phyloP scores from a whole-genome alignment of 2,113 vertebrate genomes.

The Sylvia atricapilla region DNA sequence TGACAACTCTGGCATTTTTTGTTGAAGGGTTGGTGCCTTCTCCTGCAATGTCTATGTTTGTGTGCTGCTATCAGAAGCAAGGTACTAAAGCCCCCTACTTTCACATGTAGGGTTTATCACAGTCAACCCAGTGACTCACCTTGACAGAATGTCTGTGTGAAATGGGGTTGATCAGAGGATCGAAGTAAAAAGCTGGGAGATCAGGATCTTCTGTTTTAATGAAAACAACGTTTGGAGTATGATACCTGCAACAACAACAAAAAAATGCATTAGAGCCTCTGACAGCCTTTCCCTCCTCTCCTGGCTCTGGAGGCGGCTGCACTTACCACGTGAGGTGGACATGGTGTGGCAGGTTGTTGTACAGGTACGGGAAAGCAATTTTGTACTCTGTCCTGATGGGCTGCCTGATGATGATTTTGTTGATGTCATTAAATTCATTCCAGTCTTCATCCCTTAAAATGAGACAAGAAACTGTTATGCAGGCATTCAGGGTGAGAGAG shows the following conservation, averaged over 20 bases:
- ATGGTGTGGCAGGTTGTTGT: conserved; percentile 97
- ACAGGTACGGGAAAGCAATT: conserved; percentile 96
- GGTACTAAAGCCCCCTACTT: not conserved
- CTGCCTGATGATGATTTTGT: conserved; percentile 98
- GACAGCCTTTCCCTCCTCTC: not conserved
- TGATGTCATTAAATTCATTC: conserved; percentile 99
- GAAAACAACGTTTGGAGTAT: conserved; percentile 97
- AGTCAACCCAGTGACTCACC: conserved; percentile 69
- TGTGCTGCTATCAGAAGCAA: not conserved
- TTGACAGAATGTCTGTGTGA: conserved; percentile 98
- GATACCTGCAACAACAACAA: conserved; percentile 83
- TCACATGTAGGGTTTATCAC: accelerated
- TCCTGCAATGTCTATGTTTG: not conserved
- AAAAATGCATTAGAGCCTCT: not conserved
- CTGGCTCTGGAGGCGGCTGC: not conserved
- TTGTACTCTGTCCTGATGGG: conserved; percentile 98
- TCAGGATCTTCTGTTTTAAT: conserved; percentile 99
- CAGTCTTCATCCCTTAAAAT: conserved; percentile 95
- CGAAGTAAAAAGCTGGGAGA: conserved; percentile 97
- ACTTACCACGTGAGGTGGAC: conserved; percentile 97
- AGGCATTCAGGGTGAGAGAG: not conserved
- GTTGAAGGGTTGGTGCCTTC: not conserved
- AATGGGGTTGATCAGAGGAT: conserved; percentile 97
- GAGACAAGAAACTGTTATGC: not conserved
- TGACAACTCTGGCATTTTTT: not conserved